Evolutionary conservation across 2,113 vertebrate genomes (phyloP), one percentile per base, ranked within the genome.

Genomic region (Larimichthys crocea): DNA sequence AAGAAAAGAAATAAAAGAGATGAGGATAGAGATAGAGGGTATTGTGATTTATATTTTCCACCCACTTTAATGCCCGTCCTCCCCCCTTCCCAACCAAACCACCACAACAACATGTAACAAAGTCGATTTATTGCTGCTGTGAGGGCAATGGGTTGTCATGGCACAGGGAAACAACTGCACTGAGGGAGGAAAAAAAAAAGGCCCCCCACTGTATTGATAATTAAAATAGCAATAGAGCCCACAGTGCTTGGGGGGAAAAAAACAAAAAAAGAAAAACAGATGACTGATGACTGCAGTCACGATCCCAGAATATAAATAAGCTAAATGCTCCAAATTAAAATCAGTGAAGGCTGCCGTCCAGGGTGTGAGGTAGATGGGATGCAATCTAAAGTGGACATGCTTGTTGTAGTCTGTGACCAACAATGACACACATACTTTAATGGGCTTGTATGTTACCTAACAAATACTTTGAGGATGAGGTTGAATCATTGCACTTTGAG

Each of bases 81-180:
- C 35, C 10, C 44, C 44, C 67, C 29, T 17, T 52, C 16, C 68
- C 64, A 90, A 59, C 46, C 9, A 2, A 79, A 72, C 55, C 59
- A 60, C 53, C 16, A 49, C 66, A 61, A 55, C 22, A 82, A 56
- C 59, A 74, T 84, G 50, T 56, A 87, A 67, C 60, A 84, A 82
- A 86, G 88, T 84, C 76, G 17, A 81, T 89, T 55, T 82, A 85
- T 83, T 77, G 49, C 82, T 49, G 64, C 88, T 92, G 78, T 80
- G 84, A 88, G 61, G 71, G 82, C 77, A 91, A 87, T 83, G 84
- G 86, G 16, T 83, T 88, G 72, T 86, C 71, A 79, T 57, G 3
- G 48, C 59, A 67, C n/a, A 59, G 24, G 26, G 42, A 79, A 86
- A 82, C 64, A 67, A 78, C 81, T 50, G 59, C 59, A 76, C 29